Base-by-base conservation (phyloP, 1,140 invertebrate genomes). In the Drosophila pandora region DNA sequence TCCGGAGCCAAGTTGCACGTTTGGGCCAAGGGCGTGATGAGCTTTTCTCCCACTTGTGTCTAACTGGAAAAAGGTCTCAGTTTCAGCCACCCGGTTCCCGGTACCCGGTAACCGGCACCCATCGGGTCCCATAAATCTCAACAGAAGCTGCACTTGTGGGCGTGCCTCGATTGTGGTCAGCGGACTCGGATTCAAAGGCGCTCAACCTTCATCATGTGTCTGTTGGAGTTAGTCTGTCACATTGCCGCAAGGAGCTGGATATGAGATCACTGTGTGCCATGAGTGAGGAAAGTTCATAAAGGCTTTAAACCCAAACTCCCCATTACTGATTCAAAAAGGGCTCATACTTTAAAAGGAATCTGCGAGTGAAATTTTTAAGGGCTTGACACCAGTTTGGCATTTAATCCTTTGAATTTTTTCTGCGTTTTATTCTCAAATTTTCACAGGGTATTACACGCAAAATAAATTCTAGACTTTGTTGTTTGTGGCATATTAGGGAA, bases 1-100 rank as follows among this genome's bases (percentile, higher is more conserved):
- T 87, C 67, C 62, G 69, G 45, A 10, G 55, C 48, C 74, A 39
- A 72, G 65, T 56, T 45, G 65, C 78, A 88, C 78, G 82, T 77
- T 70, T 81, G 63, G 32, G 70, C 25, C 70, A 48, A 59, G 62
- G 59, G 83, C 82, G 82, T 87, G 82, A 70, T 68, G 52, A 62
- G 61, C 74, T 60, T 45, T 73, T 34, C 45, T 48, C 8, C 48
- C n/a, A 10, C 21, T 21, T 21, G 32, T 8, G 6, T 32, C 41
- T 28, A 63, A 47, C 69, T 63, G 50, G n/a, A 57, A 45, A 65
- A 78, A 64, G 61, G 64, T 30, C 23, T 64, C 47, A 47, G 62
- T 55, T 49, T 34, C 25, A 3, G 45, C 47, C 41, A 30, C 48
- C 52, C 43, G 49, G 56, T 34, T 47, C 22, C 30, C 41, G 41